A percentile compares a stretch with the other conserved stretches of the same genome.
These are phyloP conservation scores for Artemia sinica DNA, from an alignment of 2,888 invertebrate species.

Conservation along the genomic window DNA sequence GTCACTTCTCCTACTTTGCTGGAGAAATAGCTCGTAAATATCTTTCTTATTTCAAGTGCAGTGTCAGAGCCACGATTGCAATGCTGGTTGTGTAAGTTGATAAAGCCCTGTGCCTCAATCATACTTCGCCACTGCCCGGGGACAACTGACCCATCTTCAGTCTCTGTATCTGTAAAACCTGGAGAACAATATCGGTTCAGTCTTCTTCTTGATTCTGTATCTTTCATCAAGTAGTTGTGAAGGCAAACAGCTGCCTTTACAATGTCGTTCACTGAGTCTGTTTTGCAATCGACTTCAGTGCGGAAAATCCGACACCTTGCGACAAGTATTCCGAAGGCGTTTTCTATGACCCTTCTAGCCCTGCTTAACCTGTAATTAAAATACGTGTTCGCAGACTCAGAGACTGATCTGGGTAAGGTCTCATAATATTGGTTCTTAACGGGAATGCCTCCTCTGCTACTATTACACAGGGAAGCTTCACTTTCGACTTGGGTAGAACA, in stretches of 20 bases:
- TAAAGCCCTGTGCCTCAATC: background rate
- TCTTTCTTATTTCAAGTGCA: background rate
- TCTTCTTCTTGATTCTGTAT: background rate
- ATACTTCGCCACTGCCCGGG: background rate
- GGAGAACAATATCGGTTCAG: background rate
- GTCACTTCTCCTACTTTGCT: background rate
- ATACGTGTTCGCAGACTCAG: background rate
- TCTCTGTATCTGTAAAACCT: background rate
- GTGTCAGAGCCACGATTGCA: background rate
- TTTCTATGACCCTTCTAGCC: background rate
- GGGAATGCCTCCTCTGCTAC: slow-evolving; percentile 10
- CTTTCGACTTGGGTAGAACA: background rate
- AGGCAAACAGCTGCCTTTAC: slow-evolving; percentile 1
- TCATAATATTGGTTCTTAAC: background rate
- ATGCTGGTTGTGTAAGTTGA: background rate
- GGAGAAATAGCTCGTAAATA: background rate
- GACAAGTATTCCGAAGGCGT: background rate
- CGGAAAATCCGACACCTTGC: slow-evolving; percentile 1
- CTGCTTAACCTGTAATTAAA: background rate
- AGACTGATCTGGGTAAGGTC: background rate
- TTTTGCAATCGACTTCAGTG: background rate
- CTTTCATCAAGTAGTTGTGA: slow-evolving; percentile 1
- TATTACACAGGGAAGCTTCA: slow-evolving; percentile 1
- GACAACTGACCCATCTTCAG: background rate
- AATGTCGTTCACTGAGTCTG: slow-evolving; percentile 7